Evolutionary conservation across 1,140 invertebrate genomes (phyloP).

Genomic region (Zophobas atratus): DNA sequence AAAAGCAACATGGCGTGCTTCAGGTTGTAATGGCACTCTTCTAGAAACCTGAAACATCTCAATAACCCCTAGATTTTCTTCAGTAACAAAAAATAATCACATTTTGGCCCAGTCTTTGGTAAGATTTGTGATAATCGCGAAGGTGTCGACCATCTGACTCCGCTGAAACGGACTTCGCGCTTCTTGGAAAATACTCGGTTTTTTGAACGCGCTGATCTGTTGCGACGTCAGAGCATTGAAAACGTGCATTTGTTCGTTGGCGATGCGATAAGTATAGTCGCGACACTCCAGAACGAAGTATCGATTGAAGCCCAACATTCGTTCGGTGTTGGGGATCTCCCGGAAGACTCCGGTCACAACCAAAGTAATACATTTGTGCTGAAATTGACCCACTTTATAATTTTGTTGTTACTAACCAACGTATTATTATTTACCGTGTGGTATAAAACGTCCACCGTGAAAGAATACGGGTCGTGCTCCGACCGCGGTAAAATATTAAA

Average conservation of each 20-base stretch:
- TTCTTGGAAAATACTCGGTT: slow-evolving; percentile 32
- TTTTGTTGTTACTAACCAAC: neutral
- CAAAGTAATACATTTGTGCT: slow-evolving; percentile 78
- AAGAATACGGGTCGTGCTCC: slow-evolving; percentile 85
- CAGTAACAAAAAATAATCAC: slow-evolving; percentile 68
- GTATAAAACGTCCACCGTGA: slow-evolving; percentile 84
- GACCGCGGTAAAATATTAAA: slow-evolving; percentile 84
- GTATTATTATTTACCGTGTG: slow-evolving; percentile 75
- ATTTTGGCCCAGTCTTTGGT: slow-evolving; percentile 85
- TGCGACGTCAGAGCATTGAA: slow-evolving; percentile 81
- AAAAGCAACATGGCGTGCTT: slow-evolving; percentile 84
- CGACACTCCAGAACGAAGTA: slow-evolving; percentile 85
- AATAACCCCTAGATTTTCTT: slow-evolving; percentile 38
- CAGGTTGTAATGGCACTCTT: slow-evolving; percentile 89
- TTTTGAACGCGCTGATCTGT: slow-evolving; percentile 62
- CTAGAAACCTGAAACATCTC: slow-evolving; percentile 80
- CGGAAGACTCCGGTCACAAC: slow-evolving; percentile 84
- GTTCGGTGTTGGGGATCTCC: slow-evolving; percentile 69
- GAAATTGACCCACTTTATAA: slow-evolving; percentile 55
- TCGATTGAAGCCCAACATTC: slow-evolving; percentile 75
- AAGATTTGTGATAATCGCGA: slow-evolving; percentile 85
- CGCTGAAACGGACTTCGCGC: slow-evolving; percentile 48
- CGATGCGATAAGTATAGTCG: slow-evolving; percentile 79
- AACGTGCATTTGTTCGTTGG: slow-evolving; percentile 88
- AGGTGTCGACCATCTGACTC: slow-evolving; percentile 75